A percentile compares a stretch with the other conserved stretches of the same genome.
These are phyloP conservation scores for Melangyna quadrimaculata DNA, from an alignment of 2,888 invertebrate species.

Conservation along the genomic window DNA sequence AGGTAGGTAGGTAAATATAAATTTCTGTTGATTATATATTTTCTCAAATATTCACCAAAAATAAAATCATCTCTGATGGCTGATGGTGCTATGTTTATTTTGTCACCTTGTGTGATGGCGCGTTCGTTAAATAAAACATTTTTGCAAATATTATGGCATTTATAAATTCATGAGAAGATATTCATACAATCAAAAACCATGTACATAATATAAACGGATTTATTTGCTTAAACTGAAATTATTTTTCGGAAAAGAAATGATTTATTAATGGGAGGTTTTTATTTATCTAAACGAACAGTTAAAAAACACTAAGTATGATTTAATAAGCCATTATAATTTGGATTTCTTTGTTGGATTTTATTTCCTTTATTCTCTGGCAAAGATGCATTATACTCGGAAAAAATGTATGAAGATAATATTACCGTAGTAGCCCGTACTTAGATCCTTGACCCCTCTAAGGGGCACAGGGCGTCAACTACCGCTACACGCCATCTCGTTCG, in stretches of 20 bases:
- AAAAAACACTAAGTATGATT: too few relatives aligned
- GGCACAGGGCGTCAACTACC: too few relatives aligned
- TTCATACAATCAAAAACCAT: too few relatives aligned
- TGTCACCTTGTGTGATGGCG: not conserved
- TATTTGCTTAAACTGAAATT: not conserved
- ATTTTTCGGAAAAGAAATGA: not conserved
- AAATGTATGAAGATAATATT: too few relatives aligned
- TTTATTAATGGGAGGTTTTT: not conserved
- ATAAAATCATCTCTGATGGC: not conserved
- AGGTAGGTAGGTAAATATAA: not conserved
- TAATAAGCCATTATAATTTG: too few relatives aligned
- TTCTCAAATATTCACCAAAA: not conserved
- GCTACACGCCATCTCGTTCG: too few relatives aligned
- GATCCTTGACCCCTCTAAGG: too few relatives aligned
- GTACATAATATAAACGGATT: not conserved
- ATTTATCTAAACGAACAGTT: not conserved
- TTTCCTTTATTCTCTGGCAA: too few relatives aligned
- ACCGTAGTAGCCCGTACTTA: too few relatives aligned
- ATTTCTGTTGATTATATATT: not conserved
- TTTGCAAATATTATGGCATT: not conserved
- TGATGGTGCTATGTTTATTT: not conserved
- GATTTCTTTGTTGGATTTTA: too few relatives aligned
- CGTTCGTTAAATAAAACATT: not conserved
- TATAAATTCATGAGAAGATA: not conserved
- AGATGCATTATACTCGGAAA: too few relatives aligned